Percentiles rank a stretch among this genome's conserved stretches.
phyloP scores from a whole-genome alignment of 2,888 invertebrate species.

The Schizaphis graminum region DNA sequence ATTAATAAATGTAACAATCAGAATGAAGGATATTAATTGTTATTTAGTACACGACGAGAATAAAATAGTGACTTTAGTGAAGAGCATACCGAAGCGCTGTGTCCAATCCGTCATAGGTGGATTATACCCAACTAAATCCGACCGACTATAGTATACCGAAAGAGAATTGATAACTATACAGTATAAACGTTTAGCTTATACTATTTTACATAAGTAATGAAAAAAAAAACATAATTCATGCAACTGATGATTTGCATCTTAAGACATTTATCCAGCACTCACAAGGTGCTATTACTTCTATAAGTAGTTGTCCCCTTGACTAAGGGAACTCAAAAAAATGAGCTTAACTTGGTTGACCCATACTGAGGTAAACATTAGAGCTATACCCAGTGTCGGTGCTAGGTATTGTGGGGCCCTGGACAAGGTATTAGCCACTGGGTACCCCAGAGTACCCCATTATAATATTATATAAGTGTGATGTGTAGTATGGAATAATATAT shows the following conservation, averaged over 20 bases:
- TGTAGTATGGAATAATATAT: no score
- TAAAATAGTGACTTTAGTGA: background rate
- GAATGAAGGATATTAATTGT: background rate
- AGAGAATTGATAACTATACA: background rate
- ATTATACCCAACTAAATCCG: background rate
- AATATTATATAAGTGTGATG: no score
- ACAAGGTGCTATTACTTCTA: background rate
- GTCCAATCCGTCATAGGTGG: background rate
- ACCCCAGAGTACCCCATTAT: no score
- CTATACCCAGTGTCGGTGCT: no score
- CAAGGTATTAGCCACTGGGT: no score
- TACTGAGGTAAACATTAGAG: background rate
- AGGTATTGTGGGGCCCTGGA: no score
- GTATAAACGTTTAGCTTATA: background rate
- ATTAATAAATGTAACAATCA: background rate
- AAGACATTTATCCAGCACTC: background rate
- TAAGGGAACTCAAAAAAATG: background rate
- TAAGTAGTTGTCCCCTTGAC: background rate
- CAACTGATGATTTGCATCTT: background rate
- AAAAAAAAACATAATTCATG: background rate
- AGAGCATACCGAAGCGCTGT: background rate
- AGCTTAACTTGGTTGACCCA: background rate
- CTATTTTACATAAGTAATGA: background rate
- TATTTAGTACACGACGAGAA: background rate
- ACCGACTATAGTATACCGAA: background rate